Evolutionary conservation across 2,113 vertebrate species (phyloP), one percentile per base, ranked within the genome.

Genomic region (Peromyscus leucopus): DNA sequence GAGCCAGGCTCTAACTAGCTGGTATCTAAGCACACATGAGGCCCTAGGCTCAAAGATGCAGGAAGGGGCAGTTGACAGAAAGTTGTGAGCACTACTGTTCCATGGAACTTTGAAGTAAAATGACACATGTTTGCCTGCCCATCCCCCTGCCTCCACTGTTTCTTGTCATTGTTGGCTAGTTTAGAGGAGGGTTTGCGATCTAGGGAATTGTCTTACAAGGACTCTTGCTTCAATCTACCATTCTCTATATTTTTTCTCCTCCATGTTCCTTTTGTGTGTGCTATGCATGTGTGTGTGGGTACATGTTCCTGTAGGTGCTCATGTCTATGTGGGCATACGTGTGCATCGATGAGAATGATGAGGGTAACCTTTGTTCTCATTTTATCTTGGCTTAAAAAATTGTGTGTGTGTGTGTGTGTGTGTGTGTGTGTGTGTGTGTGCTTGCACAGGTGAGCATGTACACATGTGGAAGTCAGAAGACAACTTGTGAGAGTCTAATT

Each of bases 121-220:
- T 72, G 46, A n/a, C 42, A 39, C 28, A 61, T 12, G 42, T 59
- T 69, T 28, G 80, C 92, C 96, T 97, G 65, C 78, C 78, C 94
- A 57, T 39, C 86, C 96, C 92, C 71, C 21, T 84, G 28, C 46
- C 92, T 10, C 96, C 91, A 59, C 42, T 84, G 90, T 74, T 79
- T 83, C 55, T 87, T 75, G 46, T 91, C 11, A 46, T 10, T 75
- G 24, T 2, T 71, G 80, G 5, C 15, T 84, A 57, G 0, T 74
- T 95, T 79, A n/a, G 65, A 85, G 74, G 79, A 90, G 46, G 13
- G 36, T 87, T 94, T 94, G 57, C 72, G 90, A 82, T 85, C 46
- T 65, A 28, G 42, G 87, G 63, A 94, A 19, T 79, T 83, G 19
- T 96, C 28, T 72, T 89, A 46, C 59, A 39, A 79, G 75, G 46